A percentile compares a stretch with the other conserved stretches of the same genome.
Evolutionary conservation across 1,140 invertebrate species (phyloP).

Genomic region (Sweltsa coloradensis): DNA sequence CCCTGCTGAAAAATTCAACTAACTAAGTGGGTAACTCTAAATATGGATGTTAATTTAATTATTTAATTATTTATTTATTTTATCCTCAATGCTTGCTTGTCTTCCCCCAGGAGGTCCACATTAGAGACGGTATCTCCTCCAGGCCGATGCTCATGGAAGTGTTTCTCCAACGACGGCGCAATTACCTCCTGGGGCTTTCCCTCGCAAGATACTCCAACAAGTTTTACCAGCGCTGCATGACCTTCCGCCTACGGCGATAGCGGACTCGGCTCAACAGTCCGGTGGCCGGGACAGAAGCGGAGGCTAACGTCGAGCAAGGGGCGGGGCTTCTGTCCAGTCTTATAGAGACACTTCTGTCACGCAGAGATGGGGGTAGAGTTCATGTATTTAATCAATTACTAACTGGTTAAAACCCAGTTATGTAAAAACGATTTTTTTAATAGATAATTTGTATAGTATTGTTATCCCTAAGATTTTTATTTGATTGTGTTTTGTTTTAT

Average conservation of each 20-base stretch:
- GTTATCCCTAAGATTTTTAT: too few relatives aligned
- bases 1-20: too few relatives aligned
- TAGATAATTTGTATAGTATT: too few relatives aligned
- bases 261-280: conserved; percentile 91
- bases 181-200: conserved; percentile 94
- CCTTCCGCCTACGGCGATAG: conserved; percentile 84
- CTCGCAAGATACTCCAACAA: conserved; percentile 89
- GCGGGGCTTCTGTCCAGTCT: conserved; percentile 80
- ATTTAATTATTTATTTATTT: conserved; percentile 12
- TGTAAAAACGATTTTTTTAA: too few relatives aligned
- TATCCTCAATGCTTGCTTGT: too few relatives aligned
- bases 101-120: conserved; percentile 70
- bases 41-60: too few relatives aligned
- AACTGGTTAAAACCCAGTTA: too few relatives aligned
- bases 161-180: conserved; percentile 93
- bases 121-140: conserved; percentile 71
- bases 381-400: background rate
- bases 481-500: too few relatives aligned
- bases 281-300: conserved; percentile 89
- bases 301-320: conserved; percentile 90
- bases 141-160: conserved; percentile 97
- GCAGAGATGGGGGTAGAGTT: conserved; percentile 87
- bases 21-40: too few relatives aligned
- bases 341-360: conserved; percentile 96
- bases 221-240: conserved; percentile 76